Conservation (phyloP, 2,113 vertebrate genomes). For the Scatophagus argus region DNA sequence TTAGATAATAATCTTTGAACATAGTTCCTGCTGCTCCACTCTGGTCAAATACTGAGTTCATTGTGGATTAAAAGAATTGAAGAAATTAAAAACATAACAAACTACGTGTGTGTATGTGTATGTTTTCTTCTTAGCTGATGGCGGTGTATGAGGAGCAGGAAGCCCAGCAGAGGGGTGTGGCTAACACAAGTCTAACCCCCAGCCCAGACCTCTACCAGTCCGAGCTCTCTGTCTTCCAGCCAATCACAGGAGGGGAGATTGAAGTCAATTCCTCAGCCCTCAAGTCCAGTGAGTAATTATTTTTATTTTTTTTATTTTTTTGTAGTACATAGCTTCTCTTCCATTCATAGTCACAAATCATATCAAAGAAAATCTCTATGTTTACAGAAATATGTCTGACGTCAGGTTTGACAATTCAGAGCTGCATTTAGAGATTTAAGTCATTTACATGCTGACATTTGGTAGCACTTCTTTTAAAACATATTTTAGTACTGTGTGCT, state of each 20-base stretch:
- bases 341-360: no score
- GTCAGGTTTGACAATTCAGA: not conserved
- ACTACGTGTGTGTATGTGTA: constrained; percentile 23
- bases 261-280: constrained; percentile 94
- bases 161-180: constrained; percentile 83
- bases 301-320: not conserved
- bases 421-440: not conserved
- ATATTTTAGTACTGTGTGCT: not conserved
- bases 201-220: constrained; percentile 91
- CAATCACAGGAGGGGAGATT: constrained; percentile 93
- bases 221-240: constrained; percentile 91
- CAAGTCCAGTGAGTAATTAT: constrained; percentile 88
- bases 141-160: constrained; percentile 97
- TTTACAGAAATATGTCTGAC: not conserved
- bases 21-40: constrained; percentile 2
- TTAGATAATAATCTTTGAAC: not conserved
- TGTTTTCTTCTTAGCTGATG: constrained; percentile 87
- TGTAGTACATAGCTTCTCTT: no score
- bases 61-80: not conserved
- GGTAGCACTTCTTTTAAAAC: not conserved
- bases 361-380: not conserved
- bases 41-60: not conserved
- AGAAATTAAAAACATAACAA: not conserved
- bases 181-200: constrained; percentile 70
- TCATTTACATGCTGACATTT: not conserved